Percentiles rank a stretch among this genome's conserved stretches.
Evolutionary conservation across 2,888 invertebrate species (phyloP).

Genomic region (Liodrosophila aerea): DNA sequence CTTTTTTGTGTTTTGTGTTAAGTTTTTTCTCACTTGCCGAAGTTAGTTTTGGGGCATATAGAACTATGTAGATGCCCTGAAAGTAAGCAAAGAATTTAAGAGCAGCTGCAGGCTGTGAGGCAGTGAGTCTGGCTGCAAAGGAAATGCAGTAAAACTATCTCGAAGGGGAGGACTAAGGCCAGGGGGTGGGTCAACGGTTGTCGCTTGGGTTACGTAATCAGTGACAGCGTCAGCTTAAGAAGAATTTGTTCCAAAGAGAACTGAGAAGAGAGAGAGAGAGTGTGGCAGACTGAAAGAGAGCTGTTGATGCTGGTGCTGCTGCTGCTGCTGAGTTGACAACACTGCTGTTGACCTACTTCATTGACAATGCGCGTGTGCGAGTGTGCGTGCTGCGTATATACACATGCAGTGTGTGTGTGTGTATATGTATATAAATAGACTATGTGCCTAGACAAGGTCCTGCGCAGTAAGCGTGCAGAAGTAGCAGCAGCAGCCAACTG

Average conservation of each 20-base stretch:
- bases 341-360: slow-evolving; percentile 69
- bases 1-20: slow-evolving; percentile 9
- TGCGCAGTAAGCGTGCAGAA: slow-evolving; percentile 62
- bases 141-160: slow-evolving; percentile 61
- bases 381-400: slow-evolving; percentile 24
- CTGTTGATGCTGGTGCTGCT: slow-evolving; percentile 14
- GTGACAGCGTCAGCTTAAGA: slow-evolving; percentile 45
- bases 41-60: neutral
- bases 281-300: slow-evolving; percentile 8
- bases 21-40: slow-evolving; percentile 11
- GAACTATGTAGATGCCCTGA: no score
- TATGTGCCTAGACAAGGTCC: slow-evolving; percentile 60
- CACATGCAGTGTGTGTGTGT: slow-evolving; percentile 46
- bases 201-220: slow-evolving; percentile 65
- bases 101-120: slow-evolving; percentile 2
- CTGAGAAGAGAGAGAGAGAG: slow-evolving; percentile 12
- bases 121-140: slow-evolving; percentile 51
- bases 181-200: slow-evolving; percentile 35
- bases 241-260: neutral
- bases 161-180: neutral
- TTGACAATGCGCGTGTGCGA: slow-evolving; percentile 56
- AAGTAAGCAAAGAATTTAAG: no score
- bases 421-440: slow-evolving; percentile 17
- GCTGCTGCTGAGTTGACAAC: slow-evolving; percentile 32
- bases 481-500: slow-evolving; percentile 29